Conservation (phyloP, 2,888 invertebrate species). For the Chloroclystis v-ata region DNA sequence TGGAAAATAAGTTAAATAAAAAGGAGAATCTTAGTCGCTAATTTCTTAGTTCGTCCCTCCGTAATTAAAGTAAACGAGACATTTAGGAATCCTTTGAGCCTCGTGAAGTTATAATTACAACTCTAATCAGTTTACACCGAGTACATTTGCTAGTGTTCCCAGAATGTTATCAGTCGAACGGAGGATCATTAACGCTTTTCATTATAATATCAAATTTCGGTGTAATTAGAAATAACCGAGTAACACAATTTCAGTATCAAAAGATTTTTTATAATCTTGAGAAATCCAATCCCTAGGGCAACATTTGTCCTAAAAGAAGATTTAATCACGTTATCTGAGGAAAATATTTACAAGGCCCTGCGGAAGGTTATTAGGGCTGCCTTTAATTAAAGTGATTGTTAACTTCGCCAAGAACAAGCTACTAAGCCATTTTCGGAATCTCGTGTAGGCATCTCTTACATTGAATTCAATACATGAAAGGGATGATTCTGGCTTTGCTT, state of each 20-base stretch:
- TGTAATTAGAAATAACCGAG: conserved; percentile 12
- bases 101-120: conserved; percentile 18
- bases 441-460: background rate
- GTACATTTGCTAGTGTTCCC: conserved; percentile 3
- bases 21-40: no score
- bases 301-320: conserved; percentile 18
- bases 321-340: conserved; percentile 20
- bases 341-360: conserved; percentile 14
- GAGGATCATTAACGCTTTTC: conserved; percentile 7
- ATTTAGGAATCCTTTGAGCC: conserved; percentile 21
- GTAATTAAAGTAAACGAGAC: conserved; percentile 19
- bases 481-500: conserved; percentile 1
- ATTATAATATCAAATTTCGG: conserved; percentile 6
- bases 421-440: conserved; percentile 2
- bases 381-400: conserved; percentile 18
- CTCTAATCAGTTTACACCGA: conserved; percentile 10
- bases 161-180: conserved; percentile 1
- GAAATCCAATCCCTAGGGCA: conserved; percentile 16
- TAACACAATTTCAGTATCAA: background rate
- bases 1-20: no score
- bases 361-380: conserved; percentile 6
- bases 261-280: conserved; percentile 7
- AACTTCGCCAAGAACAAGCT: conserved; percentile 2
- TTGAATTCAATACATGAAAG: conserved; percentile 18
- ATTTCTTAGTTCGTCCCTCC: conserved; percentile 12